Base-by-base conservation (phyloP, 2,888 invertebrate species). In the Drosophila engyochracea region DNA sequence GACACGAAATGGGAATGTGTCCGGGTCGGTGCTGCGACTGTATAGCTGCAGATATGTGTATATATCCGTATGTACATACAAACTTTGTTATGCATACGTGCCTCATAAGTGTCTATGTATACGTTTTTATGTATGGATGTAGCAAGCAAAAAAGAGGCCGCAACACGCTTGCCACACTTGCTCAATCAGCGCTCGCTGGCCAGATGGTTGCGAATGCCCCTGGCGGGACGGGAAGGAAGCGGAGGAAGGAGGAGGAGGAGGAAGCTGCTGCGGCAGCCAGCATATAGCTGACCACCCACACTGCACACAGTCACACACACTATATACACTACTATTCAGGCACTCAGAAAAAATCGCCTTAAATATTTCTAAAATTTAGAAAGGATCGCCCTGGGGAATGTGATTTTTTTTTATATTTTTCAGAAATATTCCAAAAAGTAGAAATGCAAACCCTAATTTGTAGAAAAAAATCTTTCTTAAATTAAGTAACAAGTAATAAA, bases 111-210 rank as follows among this genome's bases (percentile, higher is more conserved):
- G 67, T 73, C 16, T 53, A 25, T 55, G 33, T 62, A 22, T 63
- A 31, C 22, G 52, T 35, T 35, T 28, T 30, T 22, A 55, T 35
- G 31, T 52, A 7, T n/a, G 31, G 31, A 61, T 74, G 64, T 60
- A 16, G 69, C 60, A 74, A 58, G 60, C 41, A 53, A 39, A 52
- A 70, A 76, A 67, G 57, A 64, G 51, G 76, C 63, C 67, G 60
- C 78, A 65, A 37, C 47, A 47, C 33, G 37, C 60, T 68, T 61
- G 72, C 73, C 72, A 68, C 76, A 73, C 77, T 79, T 81, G 79
- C 79, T 57, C 63, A 73, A 79, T 73, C 73, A 44, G 68, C 41
- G 57, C 22, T n/a, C 14, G 53, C 41, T 28, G 28, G 59, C 68
- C 79, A 77, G 81, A 81, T 79, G 79, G 41, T 33, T 49, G 37